These are phyloP conservation scores for Sinocyclocheilus rhinocerous DNA, from an alignment of 2,113 vertebrate genomes.

Conservation along the genomic window DNA sequence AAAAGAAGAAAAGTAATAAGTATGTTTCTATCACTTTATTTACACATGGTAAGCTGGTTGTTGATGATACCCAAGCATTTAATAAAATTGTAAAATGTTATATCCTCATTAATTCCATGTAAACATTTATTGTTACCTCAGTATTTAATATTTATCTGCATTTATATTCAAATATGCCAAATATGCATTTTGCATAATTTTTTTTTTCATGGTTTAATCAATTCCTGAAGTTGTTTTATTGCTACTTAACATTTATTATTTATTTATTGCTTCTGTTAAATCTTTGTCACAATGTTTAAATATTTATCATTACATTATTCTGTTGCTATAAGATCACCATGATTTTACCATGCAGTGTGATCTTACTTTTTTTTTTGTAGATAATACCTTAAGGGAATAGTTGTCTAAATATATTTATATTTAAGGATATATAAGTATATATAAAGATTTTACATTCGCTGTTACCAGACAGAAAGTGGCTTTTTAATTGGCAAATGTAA, in stretches of 20 bases:
- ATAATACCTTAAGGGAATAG: neutral
- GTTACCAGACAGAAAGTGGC: neutral
- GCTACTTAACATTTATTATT: neutral
- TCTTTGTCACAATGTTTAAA: neutral
- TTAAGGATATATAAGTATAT: no score
- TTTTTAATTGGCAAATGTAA: neutral
- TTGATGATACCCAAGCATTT: slow-evolving; percentile 81
- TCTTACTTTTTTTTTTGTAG: neutral
- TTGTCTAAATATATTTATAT: neutral
- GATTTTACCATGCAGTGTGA: neutral
- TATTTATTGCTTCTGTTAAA: neutral
- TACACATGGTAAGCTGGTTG: slow-evolving; percentile 79
- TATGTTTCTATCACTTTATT: slow-evolving; percentile 83
- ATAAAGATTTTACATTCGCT: neutral
- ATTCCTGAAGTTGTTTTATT: neutral
- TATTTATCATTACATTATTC: neutral
- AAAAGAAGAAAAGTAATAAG: slow-evolving; percentile 74
- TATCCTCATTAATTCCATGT: slow-evolving; percentile 60
- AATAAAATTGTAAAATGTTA: slow-evolving; percentile 80
- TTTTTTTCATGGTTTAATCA: slow-evolving; percentile 7
- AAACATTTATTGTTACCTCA: neutral
- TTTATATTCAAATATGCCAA: neutral
- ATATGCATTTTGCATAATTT: neutral
- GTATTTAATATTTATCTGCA: slow-evolving; percentile 1
- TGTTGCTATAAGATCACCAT: neutral